Evolutionary conservation across 2,113 vertebrate species (phyloP).

Genomic region (Xiphophorus maculatus): DNA sequence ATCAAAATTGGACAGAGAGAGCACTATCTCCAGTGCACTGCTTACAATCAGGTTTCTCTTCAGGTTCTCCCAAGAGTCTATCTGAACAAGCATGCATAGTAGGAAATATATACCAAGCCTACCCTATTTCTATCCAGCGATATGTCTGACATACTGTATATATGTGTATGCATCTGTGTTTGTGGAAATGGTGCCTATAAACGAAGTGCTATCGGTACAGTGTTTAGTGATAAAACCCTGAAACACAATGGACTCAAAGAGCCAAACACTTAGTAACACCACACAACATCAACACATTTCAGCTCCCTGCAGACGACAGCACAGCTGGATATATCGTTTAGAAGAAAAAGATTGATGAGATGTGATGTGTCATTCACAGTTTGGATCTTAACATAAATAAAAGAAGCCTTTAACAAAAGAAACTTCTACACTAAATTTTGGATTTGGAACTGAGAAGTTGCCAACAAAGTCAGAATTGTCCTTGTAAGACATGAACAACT

Average conservation of each 20-base stretch:
- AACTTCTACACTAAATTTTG: too few species aligned
- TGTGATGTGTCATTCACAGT: neutral
- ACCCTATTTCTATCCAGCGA: slow-evolving; percentile 3
- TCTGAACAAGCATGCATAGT: slow-evolving; percentile 9
- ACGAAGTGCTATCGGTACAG: too few species aligned
- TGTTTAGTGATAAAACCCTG: neutral
- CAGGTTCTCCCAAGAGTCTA: slow-evolving; percentile 10
- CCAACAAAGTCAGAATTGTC: too few species aligned
- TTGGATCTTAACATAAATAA: slow-evolving; percentile 2
- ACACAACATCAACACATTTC: neutral
- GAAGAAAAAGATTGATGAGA: neutral
- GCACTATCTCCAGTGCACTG: slow-evolving; percentile 7
- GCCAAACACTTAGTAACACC: neutral
- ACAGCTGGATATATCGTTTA: neutral
- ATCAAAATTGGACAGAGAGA: slow-evolving; percentile 30
- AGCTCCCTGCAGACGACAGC: neutral
- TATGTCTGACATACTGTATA: neutral
- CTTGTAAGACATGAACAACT: too few species aligned
- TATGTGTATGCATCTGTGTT: neutral
- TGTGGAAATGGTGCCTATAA: neutral
- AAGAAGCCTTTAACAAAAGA: neutral
- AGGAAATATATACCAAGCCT: slow-evolving; percentile 1
- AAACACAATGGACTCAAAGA: neutral
- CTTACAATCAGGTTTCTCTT: slow-evolving; percentile 11
- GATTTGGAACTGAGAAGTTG: too few species aligned